Conservation (phyloP, 64 coral and sea anemone species). For the Montipora efflorescens region DNA sequence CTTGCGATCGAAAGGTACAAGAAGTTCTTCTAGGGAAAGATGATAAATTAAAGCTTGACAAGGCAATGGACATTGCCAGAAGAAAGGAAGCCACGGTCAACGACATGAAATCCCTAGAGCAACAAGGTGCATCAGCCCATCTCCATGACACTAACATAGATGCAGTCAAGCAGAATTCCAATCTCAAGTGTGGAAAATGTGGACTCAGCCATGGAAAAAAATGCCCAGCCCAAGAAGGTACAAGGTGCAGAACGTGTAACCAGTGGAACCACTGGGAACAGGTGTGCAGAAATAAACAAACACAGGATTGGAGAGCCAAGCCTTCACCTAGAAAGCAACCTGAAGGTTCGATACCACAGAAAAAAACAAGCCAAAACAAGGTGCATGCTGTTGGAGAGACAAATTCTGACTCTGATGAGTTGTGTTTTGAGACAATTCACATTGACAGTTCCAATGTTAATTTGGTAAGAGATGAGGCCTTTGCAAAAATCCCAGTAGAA, state of each 20-base stretch:
- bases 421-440: neutral
- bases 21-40: neutral
- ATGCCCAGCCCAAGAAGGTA: neutral
- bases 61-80: no score
- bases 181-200: no score
- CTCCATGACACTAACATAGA: no score
- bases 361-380: neutral
- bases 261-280: slow-evolving; percentile 47
- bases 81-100: no score
- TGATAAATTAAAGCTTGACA: no score
- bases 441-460: neutral
- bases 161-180: no score
- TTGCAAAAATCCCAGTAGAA: neutral
- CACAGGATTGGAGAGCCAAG: neutral
- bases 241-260: slow-evolving; percentile 51
- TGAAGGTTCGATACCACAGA: neutral
- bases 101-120: no score
- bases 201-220: slow-evolving; percentile 27
- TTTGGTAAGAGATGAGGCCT: slow-evolving; percentile 13
- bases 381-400: neutral
- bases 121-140: no score
- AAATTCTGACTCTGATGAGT: neutral
- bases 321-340: neutral
- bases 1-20: slow-evolving; percentile 71
- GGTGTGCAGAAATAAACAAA: neutral